Percentiles rank a stretch among this genome's conserved stretches.
phyloP scores from a whole-genome alignment of 2,797 vertebrate species.

The Poecilia wingei region DNA sequence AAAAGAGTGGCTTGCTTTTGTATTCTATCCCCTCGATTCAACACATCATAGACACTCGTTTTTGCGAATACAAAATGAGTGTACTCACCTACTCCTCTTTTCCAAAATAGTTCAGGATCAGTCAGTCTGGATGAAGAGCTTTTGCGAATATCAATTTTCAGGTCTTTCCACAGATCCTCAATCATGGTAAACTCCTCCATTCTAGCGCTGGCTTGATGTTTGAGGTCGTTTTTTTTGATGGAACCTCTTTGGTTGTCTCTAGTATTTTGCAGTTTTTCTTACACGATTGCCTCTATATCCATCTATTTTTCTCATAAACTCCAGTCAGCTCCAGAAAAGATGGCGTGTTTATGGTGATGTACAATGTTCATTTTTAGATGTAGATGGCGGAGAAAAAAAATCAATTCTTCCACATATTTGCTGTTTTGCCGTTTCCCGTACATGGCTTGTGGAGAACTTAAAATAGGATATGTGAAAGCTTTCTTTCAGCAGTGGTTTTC shows the following conservation, averaged over 20 bases:
- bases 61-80: background rate
- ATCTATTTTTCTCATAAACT: background rate
- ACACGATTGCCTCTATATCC: background rate
- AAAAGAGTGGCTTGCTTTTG: background rate
- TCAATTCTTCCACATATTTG: background rate
- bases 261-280: background rate
- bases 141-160: background rate
- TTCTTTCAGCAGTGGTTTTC: background rate
- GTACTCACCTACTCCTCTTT: background rate
- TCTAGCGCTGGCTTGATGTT: background rate
- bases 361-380: background rate
- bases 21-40: background rate
- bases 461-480: background rate
- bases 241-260: background rate
- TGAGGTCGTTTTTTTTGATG: background rate
- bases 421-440: background rate
- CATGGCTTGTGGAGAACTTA: background rate
- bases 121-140: background rate
- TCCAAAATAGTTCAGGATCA: background rate
- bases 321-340: background rate
- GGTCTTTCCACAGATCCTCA: background rate
- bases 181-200: background rate
- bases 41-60: background rate
- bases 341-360: background rate
- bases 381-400: background rate